Evolutionary conservation across 1,140 invertebrate species (phyloP), one percentile per base, ranked within the genome.

Genomic region (Aleiodes sp.): DNA sequence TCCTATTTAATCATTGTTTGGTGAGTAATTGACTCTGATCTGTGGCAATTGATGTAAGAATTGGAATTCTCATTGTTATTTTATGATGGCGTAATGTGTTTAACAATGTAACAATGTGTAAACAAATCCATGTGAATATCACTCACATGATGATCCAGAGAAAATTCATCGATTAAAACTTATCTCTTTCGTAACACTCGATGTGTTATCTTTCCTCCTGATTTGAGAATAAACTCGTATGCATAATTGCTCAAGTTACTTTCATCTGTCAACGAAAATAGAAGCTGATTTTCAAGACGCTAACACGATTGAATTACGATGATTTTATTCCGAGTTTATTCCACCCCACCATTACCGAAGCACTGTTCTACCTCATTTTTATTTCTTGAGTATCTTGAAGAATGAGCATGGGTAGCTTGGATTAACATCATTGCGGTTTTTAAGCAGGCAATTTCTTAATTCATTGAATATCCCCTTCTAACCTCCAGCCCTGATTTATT

Each of bases 381-480:
- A 81, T 83, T 82, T 79, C 68, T 73, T 56, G 72, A 61, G 60
- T 71, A 71, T 72, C 67, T 61, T 70, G 28, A 59, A 14, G 46
- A 57, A 24, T 21, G 52, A 64, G 39, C 12, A 28, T 28, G 41
- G 52, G 33, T 31, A 39, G 46, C 14, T 61, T 65, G 79, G 82
- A 85, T 86, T 85, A 84, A 84, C 79, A 81, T 81, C 79, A 81
- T 78, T 85, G 82, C 77, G 81, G 79, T 83, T 84, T 84, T 84
- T 82, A 83, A 86, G 76, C 76, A 84, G 79, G 76, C 82, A 84
- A 85, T 85, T 84, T 84, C 79, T 82, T 85, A 85, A 86, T 85
- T 85, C 80, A 79, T 71, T 74, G 68, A 60, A 68, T 66, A 61
- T 63, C 21, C 41, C 46, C 21, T 68, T 26, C 37, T 62, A 60